Evolutionary conservation across 2,113 vertebrate genomes (phyloP).

Genomic region (Sphyrna mokarran): DNA sequence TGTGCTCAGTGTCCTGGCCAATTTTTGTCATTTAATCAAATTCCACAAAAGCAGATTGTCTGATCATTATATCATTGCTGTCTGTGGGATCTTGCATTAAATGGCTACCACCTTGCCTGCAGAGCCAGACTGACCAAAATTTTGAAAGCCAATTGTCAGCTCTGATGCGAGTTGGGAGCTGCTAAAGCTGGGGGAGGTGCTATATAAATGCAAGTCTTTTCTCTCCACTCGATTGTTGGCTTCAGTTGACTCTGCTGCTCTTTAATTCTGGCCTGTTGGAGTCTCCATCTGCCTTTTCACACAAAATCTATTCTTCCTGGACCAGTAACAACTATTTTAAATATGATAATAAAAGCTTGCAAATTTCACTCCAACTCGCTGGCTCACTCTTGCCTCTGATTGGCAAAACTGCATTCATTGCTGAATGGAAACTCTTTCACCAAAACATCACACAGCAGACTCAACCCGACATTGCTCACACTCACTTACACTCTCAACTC

Average conservation of each 20-base stretch:
- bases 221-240: neutral
- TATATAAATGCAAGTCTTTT: neutral
- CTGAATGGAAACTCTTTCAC: neutral
- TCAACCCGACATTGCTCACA: neutral
- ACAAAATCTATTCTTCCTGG: neutral
- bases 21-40: too few species aligned
- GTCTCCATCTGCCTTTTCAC: neutral
- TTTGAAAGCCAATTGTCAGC: neutral
- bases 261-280: neutral
- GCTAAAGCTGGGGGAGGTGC: neutral
- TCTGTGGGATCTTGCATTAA: too few species aligned
- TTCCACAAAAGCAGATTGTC: too few species aligned
- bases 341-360: slow-evolving; percentile 10
- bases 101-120: neutral
- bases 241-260: neutral
- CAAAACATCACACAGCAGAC: neutral
- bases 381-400: neutral
- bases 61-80: too few species aligned
- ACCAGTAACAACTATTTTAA: neutral
- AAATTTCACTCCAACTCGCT: neutral
- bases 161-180: neutral
- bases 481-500: neutral
- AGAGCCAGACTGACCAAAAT: neutral
- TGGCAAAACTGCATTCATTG: neutral
- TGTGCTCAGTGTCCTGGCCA: too few species aligned